Evolutionary conservation across 2,888 invertebrate genomes (phyloP).

Genomic region (Megalurothrips usitatus): DNA sequence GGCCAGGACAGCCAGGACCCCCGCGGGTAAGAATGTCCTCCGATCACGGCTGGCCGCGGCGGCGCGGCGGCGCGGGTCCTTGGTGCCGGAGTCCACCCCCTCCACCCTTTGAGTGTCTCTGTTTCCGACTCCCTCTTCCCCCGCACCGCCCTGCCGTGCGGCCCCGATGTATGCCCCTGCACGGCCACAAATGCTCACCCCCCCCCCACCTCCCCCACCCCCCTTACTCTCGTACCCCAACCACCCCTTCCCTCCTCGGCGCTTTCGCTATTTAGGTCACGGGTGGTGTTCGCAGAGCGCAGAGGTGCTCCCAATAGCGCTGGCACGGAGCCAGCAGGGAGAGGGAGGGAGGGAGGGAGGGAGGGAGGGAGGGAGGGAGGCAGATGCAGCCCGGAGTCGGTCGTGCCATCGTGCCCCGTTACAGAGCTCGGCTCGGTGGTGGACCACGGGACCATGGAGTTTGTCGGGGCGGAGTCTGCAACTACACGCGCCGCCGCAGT

Average conservation of each 20-base stretch:
- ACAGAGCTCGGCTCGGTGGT: background rate
- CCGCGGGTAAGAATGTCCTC: no score
- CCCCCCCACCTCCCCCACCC: slow-evolving; percentile 34
- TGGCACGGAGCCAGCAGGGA: background rate
- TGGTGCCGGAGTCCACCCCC: slow-evolving; percentile 32
- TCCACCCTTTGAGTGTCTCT: slow-evolving; percentile 30
- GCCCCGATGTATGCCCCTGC: slow-evolving; percentile 33
- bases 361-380: background rate
- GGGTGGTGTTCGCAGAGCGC: background rate
- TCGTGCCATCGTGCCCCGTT: background rate
- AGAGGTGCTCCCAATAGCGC: background rate
- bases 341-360: background rate
- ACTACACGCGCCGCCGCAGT: no score
- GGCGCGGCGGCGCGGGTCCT: no score
- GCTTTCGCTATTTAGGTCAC: slow-evolving; percentile 20
- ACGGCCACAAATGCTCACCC: slow-evolving; percentile 34
- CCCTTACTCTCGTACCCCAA: slow-evolving; percentile 32
- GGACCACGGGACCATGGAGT: no score
- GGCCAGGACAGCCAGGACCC: no score
- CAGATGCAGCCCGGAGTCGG: background rate
- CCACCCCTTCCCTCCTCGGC: background rate
- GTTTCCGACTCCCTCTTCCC: background rate
- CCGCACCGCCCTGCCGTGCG: slow-evolving; percentile 31
- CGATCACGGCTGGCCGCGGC: no score
- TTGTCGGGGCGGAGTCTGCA: no score